phyloP scores from a whole-genome alignment of 2,113 vertebrate genomes.

The Etheostoma spectabile region DNA sequence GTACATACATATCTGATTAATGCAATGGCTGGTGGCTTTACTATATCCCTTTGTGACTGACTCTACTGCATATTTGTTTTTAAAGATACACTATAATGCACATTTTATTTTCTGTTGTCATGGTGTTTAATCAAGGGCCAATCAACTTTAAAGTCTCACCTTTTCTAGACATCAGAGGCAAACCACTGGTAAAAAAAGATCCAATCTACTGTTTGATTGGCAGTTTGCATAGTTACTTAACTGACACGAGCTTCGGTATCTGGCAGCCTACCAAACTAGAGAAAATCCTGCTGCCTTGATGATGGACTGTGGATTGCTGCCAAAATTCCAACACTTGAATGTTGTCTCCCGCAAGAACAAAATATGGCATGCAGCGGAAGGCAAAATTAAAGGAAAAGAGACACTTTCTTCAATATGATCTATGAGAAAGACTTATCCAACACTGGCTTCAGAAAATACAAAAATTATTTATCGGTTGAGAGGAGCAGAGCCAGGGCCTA shows the following conservation, averaged over 20 bases:
- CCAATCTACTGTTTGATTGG: constrained; percentile 34
- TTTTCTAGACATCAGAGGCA: constrained; percentile 9
- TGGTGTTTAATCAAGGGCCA: neutral
- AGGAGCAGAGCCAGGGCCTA: neutral
- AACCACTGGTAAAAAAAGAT: neutral
- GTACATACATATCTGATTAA: constrained; percentile 3
- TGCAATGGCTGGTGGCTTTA: neutral
- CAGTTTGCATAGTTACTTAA: constrained; percentile 31
- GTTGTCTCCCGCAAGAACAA: constrained; percentile 29
- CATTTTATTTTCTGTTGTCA: neutral
- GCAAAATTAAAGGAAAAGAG: constrained; percentile 36
- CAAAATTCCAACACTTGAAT: constrained; percentile 35
- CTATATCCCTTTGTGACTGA: neutral
- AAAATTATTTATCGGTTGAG: constrained; percentile 6
- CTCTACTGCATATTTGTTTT: constrained; percentile 6
- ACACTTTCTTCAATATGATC: constrained; percentile 18
- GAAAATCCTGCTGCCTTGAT: constrained; percentile 34
- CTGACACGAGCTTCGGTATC: constrained; percentile 36
- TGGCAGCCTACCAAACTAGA: constrained; percentile 55
- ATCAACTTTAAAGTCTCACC: neutral
- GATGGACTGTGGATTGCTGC: constrained; percentile 56
- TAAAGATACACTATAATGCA: neutral
- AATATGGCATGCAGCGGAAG: constrained; percentile 28
- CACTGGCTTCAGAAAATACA: neutral
- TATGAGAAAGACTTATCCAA: constrained; percentile 7